Base-by-base conservation (phyloP, 1,140 invertebrate species). In the Adelges cooleyi region DNA sequence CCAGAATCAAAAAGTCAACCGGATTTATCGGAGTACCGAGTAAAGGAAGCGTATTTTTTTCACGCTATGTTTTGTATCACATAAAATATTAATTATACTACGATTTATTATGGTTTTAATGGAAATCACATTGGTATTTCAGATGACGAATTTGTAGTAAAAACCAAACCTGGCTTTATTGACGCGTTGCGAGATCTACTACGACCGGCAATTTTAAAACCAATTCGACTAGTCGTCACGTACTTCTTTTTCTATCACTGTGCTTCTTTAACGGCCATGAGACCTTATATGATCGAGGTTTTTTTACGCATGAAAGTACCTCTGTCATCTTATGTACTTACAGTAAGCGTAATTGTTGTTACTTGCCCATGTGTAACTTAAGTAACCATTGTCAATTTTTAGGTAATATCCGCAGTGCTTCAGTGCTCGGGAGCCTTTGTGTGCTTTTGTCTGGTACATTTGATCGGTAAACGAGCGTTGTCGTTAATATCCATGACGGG, bases 241-340 rank as follows among this genome's bases (percentile, higher is more conserved):
- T 77, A 78, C 68, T 82, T 82, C 69, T 69, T 78, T 15, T 80
- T 81, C 69, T 74, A 72, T 62, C 76, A 78, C 33, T 77, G 77
- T 67, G 75, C 74, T 36, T 79, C 77, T 9, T 69, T 80, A 3
- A 70, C 77, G 46, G 80, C 80, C 0, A 75, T 83, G 49, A 77
- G 80, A 70, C 83, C 83, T 13, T 84, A 83, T 67, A 76, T 84
- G 68, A 77, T 82, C 0, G 77, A 77, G 29, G 71, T 80, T 0
- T 80, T 77, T 65, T 67, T 68, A 40, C 69, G 67, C 49, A 49
- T 69, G 9, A 49, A 65, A 27, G 68, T 69, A 11, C 67, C 67
- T 0, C 0, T 40, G 0, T 18, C 20, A 8, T 42, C 66, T 0
- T 23, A 59, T 4, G 9, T 10, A 40, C 22, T 67, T 0, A 36